These are phyloP conservation scores for Phanerotoma sp. DNA, from an alignment of 2,888 invertebrate species.

Conservation along the genomic window DNA sequence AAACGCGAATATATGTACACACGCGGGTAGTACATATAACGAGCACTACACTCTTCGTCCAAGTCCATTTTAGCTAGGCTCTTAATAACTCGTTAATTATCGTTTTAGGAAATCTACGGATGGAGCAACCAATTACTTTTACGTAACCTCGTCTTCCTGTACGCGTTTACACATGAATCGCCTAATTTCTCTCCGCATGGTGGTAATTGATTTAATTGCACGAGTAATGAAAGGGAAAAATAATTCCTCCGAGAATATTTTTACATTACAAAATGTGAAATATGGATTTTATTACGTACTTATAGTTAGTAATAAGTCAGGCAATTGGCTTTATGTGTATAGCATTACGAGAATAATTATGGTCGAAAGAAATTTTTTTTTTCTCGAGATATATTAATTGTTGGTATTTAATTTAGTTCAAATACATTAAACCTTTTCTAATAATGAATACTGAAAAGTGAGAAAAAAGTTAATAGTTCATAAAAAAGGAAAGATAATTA, in stretches of 20 bases:
- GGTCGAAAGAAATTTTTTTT: too few species aligned
- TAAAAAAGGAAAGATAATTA: too few species aligned
- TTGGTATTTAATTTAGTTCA: too few species aligned
- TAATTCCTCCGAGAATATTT: constrained; percentile 3
- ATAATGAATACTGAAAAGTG: too few species aligned
- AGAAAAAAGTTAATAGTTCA: too few species aligned
- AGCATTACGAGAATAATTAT: too few species aligned
- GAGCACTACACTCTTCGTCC: constrained; percentile 10
- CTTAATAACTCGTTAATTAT: constrained; percentile 59
- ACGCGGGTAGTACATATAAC: constrained; percentile 15
- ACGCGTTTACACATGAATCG: constrained; percentile 25
- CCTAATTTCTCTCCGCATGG: constrained; percentile 13
- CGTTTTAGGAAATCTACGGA: constrained; percentile 58
- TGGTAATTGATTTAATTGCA: constrained; percentile 56
- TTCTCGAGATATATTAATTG: too few species aligned
- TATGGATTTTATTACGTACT: not conserved
- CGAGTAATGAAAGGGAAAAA: constrained; percentile 28
- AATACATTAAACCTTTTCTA: too few species aligned
- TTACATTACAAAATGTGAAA: constrained; percentile 4
- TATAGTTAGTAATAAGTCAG: too few species aligned
- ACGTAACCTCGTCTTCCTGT: constrained; percentile 50
- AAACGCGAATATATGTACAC: constrained; percentile 42
- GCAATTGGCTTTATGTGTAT: too few species aligned
- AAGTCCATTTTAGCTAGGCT: constrained; percentile 34
- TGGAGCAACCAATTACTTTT: constrained; percentile 54